Evolutionary conservation across 2,113 vertebrate genomes (phyloP), one percentile per base, ranked within the genome.

Genomic region (Dipodomys merriami): DNA sequence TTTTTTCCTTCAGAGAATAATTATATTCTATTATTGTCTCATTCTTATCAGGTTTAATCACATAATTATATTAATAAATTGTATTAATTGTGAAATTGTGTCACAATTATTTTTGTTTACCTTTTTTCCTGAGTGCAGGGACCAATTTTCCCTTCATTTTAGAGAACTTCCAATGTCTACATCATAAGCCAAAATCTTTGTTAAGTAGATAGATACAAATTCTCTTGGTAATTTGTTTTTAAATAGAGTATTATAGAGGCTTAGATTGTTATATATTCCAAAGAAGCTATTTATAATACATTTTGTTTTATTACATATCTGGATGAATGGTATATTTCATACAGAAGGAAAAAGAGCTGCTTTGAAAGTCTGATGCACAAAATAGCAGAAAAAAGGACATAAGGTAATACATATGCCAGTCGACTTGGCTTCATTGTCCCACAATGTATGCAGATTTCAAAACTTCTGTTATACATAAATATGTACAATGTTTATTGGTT

Each of bases 151-250:
- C 39, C 72, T 46, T 88, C 22, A 79, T 90, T 92, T 92, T 76
- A 92, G n/a, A 72, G 81, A 35, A 15, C 39, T 93, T 87, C 46
- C 1, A 81, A 39, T 87, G 29, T 80, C 23, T 90, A 82, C 13
- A 33, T 46, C 74, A 1, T 79, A 88, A 86, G 22, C 68, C 1
- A 93, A 90, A 92, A 16, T 93, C 73, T 84, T 84, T 93, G 13
- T 86, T 88, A 93, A 62, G 33, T 69, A 8, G 67, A n/a, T 74
- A 30, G 91, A 80, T 93, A 87, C 72, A 65, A 65, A 7, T 68
- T 78, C 25, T 93, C 35, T 60, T 88, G 62, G 72, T 33, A 90
- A 67, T 71, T 53, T 76, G 19, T 90, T 73, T 13, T 82, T 49
- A 81, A 39, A 46, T 67, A 39, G 27, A 65, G 5, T 30, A 44